Conservation (phyloP, 92 coral and sea anemone genomes). For the Umimayanthus kanabou region DNA sequence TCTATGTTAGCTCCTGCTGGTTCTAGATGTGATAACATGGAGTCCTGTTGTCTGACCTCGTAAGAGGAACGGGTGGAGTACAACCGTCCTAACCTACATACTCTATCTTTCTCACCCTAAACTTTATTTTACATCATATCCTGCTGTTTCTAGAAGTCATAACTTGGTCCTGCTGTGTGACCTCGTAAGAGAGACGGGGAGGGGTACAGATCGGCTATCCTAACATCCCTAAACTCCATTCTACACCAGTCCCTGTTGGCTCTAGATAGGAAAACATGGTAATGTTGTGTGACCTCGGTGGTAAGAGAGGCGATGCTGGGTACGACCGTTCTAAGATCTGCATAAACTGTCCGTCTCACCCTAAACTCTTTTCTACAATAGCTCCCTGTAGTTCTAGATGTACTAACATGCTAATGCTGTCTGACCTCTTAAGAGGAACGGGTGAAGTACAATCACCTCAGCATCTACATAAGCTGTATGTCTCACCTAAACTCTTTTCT, state of each 20-base stretch:
- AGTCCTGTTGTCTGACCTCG: slow-evolving; percentile 67
- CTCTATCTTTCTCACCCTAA: slow-evolving; percentile 56
- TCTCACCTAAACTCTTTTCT: slow-evolving; percentile 71
- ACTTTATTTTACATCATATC: slow-evolving; percentile 38
- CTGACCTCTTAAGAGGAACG: slow-evolving; percentile 33
- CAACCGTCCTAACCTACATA: background rate
- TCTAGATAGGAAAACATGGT: slow-evolving; percentile 85
- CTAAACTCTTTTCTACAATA: slow-evolving; percentile 56
- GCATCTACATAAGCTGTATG: background rate
- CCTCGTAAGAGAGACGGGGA: too few relatives aligned
- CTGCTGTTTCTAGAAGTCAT: slow-evolving; percentile 37
- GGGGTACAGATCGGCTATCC: background rate
- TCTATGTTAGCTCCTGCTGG: slow-evolving; percentile 57
- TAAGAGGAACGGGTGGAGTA: background rate
- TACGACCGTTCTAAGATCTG: background rate
- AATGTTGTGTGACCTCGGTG: background rate
- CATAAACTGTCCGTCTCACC: slow-evolving; percentile 50
- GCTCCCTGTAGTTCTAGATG: slow-evolving; percentile 60
- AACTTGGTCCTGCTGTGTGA: too few relatives aligned
- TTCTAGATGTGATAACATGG: slow-evolving; percentile 77
- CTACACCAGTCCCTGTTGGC: slow-evolving; percentile 65
- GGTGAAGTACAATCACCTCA: background rate
- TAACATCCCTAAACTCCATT: slow-evolving; percentile 81
- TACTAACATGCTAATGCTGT: slow-evolving; percentile 81
- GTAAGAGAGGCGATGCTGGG: background rate